A percentile compares a stretch with the other conserved stretches of the same genome.
phyloP scores from a whole-genome alignment of 1,140 invertebrate species.

The Ceratitis capitata region DNA sequence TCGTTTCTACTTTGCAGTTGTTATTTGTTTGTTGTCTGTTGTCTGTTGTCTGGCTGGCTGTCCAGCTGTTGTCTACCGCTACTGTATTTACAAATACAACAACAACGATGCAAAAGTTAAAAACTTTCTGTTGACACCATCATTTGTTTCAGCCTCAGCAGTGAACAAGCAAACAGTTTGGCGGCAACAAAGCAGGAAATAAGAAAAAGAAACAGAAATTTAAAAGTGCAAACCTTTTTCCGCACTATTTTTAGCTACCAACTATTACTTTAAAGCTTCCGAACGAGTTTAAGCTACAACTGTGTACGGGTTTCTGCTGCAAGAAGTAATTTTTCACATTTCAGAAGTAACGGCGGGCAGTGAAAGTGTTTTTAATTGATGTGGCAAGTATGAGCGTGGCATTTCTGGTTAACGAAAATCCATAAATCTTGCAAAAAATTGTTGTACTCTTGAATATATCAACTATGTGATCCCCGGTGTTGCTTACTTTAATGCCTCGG shows the following conservation, averaged over 20 bases:
- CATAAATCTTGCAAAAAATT: no score
- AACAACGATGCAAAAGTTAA: background rate
- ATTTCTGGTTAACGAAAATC: background rate
- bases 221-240: background rate
- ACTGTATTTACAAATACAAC: background rate
- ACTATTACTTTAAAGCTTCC: background rate
- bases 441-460: no score
- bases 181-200: background rate
- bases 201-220: background rate
- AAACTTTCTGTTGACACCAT: background rate
- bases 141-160: background rate
- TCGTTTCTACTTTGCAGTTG: background rate
- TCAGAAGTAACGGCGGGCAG: background rate
- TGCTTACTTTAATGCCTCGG: background rate
- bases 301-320: background rate
- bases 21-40: slow-evolving; percentile 18
- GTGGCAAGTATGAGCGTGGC: background rate
- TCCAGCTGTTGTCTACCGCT: background rate
- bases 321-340: background rate
- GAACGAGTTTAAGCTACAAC: background rate
- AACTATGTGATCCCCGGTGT: no score
- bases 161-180: background rate
- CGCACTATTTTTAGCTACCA: no score
- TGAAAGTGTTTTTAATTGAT: no score
- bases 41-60: background rate